These are phyloP conservation scores for Sebastes diaconus DNA, from an alignment of 2,797 vertebrate genomes.

Conservation along the genomic window DNA sequence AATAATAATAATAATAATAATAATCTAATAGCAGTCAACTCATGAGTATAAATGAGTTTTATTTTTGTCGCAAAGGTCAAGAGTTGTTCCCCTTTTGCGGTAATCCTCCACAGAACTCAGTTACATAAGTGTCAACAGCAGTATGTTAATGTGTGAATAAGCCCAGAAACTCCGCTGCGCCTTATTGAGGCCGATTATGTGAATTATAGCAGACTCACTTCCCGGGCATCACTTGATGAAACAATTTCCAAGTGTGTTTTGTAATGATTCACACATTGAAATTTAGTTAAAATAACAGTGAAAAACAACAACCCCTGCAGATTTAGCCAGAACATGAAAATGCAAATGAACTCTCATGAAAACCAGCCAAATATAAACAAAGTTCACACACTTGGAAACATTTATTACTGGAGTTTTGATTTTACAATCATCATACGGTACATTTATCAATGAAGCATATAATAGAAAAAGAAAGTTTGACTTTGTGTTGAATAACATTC, in stretches of 20 bases:
- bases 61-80: not conserved
- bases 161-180: not conserved
- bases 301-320: not conserved
- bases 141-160: conserved; percentile 17
- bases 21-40: not conserved
- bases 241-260: not conserved
- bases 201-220: not conserved
- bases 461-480: conserved; percentile 58
- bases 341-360: conserved; percentile 10
- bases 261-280: not conserved
- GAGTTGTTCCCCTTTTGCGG: not conserved
- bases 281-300: not conserved
- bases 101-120: not conserved
- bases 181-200: not conserved
- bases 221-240: not conserved
- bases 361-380: not conserved
- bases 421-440: conserved; percentile 65
- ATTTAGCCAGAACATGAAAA: not conserved
- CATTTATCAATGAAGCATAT: conserved; percentile 58
- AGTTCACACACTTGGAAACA: conserved; percentile 52
- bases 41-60: not conserved
- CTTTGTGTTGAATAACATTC: conserved; percentile 66
- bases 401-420: conserved; percentile 61
- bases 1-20: not conserved
- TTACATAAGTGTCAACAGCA: conserved; percentile 12